These are phyloP conservation scores for Chironomus tepperi DNA, from an alignment of 1,140 invertebrate genomes.

Conservation along the genomic window DNA sequence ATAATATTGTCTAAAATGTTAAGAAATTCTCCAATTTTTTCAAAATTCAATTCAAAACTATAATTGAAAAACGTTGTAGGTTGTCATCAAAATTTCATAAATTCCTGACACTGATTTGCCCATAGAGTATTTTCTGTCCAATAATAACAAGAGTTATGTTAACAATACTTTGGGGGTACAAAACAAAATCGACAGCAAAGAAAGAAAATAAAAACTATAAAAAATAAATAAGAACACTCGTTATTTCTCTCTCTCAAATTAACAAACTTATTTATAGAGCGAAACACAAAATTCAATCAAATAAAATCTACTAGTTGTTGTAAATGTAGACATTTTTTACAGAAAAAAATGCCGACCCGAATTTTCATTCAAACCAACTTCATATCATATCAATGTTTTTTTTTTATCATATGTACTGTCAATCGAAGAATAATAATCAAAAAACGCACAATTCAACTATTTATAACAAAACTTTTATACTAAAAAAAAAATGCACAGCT, in stretches of 20 bases:
- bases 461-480: not conserved
- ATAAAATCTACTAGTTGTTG: not conserved
- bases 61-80: too few relatives aligned
- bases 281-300: not conserved
- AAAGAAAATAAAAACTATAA: not conserved
- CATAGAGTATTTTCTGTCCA: too few relatives aligned
- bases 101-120: too few relatives aligned
- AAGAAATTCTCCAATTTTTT: too few relatives aligned
- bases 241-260: too few relatives aligned
- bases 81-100: too few relatives aligned
- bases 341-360: slow-evolving; percentile 4
- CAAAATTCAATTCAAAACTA: too few relatives aligned
- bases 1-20: too few relatives aligned
- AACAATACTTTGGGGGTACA: not conserved
- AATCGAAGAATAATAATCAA: not conserved
- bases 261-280: not conserved
- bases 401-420: not conserved
- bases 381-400: not conserved
- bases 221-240: not conserved
- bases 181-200: not conserved
- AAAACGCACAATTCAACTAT: not conserved
- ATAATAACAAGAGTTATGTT: too few relatives aligned
- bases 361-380: not conserved
- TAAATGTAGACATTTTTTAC: not conserved
- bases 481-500: not conserved